Conservation (phyloP, 2,888 invertebrate genomes). For the Apoderus coryli region DNA sequence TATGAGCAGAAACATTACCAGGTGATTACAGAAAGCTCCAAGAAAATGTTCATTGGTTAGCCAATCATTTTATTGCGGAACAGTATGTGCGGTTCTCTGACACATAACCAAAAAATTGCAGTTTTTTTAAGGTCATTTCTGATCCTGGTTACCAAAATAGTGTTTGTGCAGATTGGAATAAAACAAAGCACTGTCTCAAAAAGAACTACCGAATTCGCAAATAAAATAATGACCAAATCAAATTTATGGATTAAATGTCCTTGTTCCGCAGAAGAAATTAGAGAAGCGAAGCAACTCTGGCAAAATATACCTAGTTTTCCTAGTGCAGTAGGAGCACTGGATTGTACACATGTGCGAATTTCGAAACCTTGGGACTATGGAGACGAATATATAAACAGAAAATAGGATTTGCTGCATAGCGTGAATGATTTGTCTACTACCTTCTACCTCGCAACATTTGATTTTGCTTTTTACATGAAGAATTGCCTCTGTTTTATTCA, state of each 20-base stretch:
- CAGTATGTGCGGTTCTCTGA: too few species aligned
- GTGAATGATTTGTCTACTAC: too few species aligned
- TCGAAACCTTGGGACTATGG: not conserved
- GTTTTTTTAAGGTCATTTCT: not conserved
- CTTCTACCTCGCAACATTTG: too few species aligned
- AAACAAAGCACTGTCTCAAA: constrained; percentile 2
- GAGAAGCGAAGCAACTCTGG: constrained; percentile 3
- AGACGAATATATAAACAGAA: constrained; percentile 3
- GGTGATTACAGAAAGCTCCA: constrained; percentile 1
- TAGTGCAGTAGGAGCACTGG: constrained; percentile 3
- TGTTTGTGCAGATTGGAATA: constrained; percentile 2
- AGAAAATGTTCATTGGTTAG: too few species aligned
- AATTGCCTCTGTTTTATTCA: too few species aligned
- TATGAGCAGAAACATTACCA: constrained; percentile 2
- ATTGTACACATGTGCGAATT: constrained; percentile 5
- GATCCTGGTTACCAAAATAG: constrained; percentile 5
- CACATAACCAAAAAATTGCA: not conserved
- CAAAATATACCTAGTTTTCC: not conserved
- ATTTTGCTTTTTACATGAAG: too few species aligned
- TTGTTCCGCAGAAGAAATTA: constrained; percentile 1
- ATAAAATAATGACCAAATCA: too few species aligned
- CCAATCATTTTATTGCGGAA: too few species aligned
- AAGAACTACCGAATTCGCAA: constrained; percentile 2
- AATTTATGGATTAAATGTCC: constrained; percentile 3
- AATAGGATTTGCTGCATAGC: too few species aligned